A percentile compares a stretch with the other conserved stretches of the same genome.
These are phyloP conservation scores for Microcebus tavaratra DNA, from an alignment of 2,113 vertebrate genomes.

Conservation along the genomic window DNA sequence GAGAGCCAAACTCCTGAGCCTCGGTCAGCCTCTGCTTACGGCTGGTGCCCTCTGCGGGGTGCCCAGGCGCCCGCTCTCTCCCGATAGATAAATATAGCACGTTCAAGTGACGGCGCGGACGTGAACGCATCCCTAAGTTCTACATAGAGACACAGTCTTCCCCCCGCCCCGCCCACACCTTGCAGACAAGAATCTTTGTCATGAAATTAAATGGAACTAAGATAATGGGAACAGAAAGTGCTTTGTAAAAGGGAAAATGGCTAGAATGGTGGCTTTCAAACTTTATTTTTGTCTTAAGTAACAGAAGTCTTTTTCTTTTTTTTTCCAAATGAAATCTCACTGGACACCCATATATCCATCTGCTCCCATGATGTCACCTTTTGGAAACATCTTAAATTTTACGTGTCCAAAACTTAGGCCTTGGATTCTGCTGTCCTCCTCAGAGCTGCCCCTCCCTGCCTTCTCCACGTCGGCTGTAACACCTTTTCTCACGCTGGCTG, in stretches of 20 bases:
- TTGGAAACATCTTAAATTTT: background rate
- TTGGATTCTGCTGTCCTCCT: background rate
- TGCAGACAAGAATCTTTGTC: background rate
- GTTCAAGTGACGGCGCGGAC: background rate
- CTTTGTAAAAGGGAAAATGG: background rate
- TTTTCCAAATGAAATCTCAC: background rate
- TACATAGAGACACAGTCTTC: background rate
- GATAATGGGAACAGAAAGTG: constrained; percentile 1
- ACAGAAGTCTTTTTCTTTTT: background rate
- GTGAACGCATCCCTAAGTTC: background rate
- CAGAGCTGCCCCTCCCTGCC: background rate
- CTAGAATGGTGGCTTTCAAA: background rate
- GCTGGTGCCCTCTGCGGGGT: background rate
- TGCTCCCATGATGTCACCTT: background rate
- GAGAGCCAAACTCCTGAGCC: background rate
- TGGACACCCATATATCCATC: background rate
- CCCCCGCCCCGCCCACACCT: background rate
- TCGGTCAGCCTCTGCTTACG: background rate
- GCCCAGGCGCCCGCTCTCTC: background rate
- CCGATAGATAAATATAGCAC: background rate
- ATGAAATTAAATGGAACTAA: background rate
- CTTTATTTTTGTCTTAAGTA: background rate
- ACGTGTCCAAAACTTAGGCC: background rate
- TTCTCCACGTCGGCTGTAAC: background rate
- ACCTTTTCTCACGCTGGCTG: too few relatives aligned